Percentiles rank a stretch among this genome's conserved stretches.
Evolutionary conservation across 2,888 invertebrate genomes (phyloP).

Genomic region (Phlogophora meticulosa): DNA sequence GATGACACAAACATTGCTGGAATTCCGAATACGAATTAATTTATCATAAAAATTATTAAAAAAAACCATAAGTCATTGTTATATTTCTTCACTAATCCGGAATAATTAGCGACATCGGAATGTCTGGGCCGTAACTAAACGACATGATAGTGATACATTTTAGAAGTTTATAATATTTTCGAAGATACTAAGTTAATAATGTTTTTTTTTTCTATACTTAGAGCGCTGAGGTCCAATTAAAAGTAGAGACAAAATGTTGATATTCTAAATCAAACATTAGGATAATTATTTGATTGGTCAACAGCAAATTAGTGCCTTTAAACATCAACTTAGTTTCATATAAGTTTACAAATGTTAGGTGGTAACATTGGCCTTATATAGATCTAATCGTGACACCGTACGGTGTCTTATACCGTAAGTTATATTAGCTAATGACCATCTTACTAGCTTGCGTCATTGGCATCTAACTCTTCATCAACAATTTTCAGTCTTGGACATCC

Average conservation of each 20-base stretch:
- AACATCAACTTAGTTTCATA: background rate
- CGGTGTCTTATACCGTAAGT: conserved; percentile 28
- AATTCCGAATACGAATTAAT: conserved; percentile 1
- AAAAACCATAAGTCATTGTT: conserved; percentile 4
- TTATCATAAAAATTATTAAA: background rate
- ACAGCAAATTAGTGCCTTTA: conserved; percentile 1
- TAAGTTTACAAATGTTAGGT: conserved; percentile 8
- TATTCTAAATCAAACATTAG: conserved; percentile 1
- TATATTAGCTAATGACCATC: conserved; percentile 43
- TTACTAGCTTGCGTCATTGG: conserved; percentile 51
- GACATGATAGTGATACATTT: conserved; percentile 17
- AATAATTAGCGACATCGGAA: conserved; percentile 40
- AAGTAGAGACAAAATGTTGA: conserved; percentile 24
- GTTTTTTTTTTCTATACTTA: conserved; percentile 15
- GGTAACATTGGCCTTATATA: conserved; percentile 7
- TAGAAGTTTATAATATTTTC: conserved; percentile 20
- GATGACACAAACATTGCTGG: background rate
- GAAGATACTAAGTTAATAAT: conserved; percentile 6
- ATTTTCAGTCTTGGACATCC: conserved; percentile 76
- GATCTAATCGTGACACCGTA: conserved; percentile 11
- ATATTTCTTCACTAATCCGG: conserved; percentile 19
- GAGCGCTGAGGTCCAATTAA: conserved; percentile 37
- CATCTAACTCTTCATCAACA: conserved; percentile 44
- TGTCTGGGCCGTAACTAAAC: conserved; percentile 30
- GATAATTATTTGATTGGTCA: conserved; percentile 11